A percentile compares a stretch with the other conserved stretches of the same genome.
These are phyloP conservation scores for Empidonax alnorum DNA, from an alignment of 2,113 vertebrate genomes.

Conservation along the genomic window DNA sequence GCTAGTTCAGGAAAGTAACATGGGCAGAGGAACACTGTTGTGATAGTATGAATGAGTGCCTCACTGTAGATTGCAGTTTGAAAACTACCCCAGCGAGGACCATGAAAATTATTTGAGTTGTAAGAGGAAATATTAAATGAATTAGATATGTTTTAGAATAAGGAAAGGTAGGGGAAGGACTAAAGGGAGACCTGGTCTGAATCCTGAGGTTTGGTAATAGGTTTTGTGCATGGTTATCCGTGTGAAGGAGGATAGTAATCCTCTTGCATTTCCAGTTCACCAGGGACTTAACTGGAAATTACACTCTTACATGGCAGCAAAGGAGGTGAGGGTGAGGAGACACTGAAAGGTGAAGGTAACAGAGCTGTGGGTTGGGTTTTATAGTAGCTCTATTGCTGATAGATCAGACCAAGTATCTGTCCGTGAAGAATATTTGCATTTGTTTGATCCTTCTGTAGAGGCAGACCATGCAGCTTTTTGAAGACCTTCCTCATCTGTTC, in stretches of 20 bases:
- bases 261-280: not conserved
- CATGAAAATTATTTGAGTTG: not conserved
- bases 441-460: not conserved
- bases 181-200: not conserved
- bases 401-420: not conserved
- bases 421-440: not conserved
- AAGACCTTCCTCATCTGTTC: not conserved
- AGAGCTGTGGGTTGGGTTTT: not conserved
- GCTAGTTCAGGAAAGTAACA: not conserved
- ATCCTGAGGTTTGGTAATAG: not conserved
- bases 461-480: not conserved
- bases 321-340: not conserved
- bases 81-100: not conserved
- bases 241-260: not conserved
- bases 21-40: not conserved
- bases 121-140: not conserved
- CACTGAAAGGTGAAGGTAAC: not conserved
- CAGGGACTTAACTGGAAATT: not conserved
- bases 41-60: not conserved
- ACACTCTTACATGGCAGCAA: not conserved
- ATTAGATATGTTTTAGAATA: not conserved
- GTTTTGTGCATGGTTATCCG: not conserved
- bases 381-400: not conserved
- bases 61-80: not conserved
- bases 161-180: not conserved